These are phyloP conservation scores for Cephus runcator DNA, from an alignment of 2,888 invertebrate species.

Conservation along the genomic window DNA sequence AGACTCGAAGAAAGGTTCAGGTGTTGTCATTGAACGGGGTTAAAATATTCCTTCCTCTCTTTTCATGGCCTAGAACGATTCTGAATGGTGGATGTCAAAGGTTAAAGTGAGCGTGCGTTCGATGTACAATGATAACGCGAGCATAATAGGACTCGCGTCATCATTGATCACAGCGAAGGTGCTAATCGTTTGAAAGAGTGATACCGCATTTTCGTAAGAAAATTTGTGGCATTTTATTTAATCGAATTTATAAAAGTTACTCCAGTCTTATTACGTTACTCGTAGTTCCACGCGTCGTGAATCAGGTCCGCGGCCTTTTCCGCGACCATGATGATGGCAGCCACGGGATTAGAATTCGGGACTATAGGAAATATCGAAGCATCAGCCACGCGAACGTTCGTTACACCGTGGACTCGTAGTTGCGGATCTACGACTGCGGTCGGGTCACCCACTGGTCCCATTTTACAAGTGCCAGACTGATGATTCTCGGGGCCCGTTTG, in stretches of 20 bases:
- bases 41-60: background rate
- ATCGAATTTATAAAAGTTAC: background rate
- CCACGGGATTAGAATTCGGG: conserved; percentile 75
- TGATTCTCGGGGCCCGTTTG: conserved; percentile 75
- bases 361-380: conserved; percentile 76
- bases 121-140: background rate
- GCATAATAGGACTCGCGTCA: background rate
- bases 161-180: background rate
- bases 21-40: background rate
- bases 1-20: background rate
- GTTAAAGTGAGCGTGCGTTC: background rate
- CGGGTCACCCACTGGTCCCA: conserved; percentile 68
- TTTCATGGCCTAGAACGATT: background rate
- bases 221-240: background rate
- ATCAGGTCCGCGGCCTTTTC: conserved; percentile 78
- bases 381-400: conserved; percentile 74
- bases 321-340: conserved; percentile 77
- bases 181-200: background rate
- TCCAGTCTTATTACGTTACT: background rate
- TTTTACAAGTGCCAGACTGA: conserved; percentile 72
- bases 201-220: background rate
- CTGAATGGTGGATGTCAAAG: background rate
- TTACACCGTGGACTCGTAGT: conserved; percentile 72
- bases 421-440: conserved; percentile 71
- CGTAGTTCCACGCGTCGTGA: conserved; percentile 65